Evolutionary conservation across 2,888 invertebrate species (phyloP).

Genomic region (Campoplex capitator): DNA sequence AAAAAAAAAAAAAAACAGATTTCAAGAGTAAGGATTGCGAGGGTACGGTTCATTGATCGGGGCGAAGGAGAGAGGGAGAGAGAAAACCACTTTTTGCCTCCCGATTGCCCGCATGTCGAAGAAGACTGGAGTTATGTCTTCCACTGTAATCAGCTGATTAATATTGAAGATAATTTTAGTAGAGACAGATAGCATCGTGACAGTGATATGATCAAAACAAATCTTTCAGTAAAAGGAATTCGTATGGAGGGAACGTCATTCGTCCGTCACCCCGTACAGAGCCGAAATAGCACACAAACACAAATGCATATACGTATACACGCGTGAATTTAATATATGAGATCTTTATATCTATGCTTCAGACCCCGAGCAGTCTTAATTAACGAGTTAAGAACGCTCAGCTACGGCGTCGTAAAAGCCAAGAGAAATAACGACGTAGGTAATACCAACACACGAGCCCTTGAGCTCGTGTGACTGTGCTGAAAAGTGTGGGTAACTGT

Average conservation of each 20-base stretch:
- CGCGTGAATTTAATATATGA: slow-evolving; percentile 17
- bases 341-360: slow-evolving; percentile 51
- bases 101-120: neutral
- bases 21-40: no score
- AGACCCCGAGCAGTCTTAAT: slow-evolving; percentile 74
- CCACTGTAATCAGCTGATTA: slow-evolving; percentile 36
- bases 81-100: neutral
- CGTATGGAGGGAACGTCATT: slow-evolving; percentile 37
- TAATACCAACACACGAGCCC: slow-evolving; percentile 66
- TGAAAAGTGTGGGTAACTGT: neutral
- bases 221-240: slow-evolving; percentile 30
- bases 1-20: no score
- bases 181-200: slow-evolving; percentile 73
- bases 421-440: slow-evolving; percentile 72
- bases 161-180: slow-evolving; percentile 33
- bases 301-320: neutral
- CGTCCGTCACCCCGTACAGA: slow-evolving; percentile 35
- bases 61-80: no score
- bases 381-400: slow-evolving; percentile 79
- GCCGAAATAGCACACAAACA: neutral
- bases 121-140: neutral
- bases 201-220: slow-evolving; percentile 80
- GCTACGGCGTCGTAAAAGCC: slow-evolving; percentile 78
- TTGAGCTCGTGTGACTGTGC: neutral
- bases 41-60: no score